These are phyloP conservation scores for Poeciliopsis retropinna DNA, from an alignment of 2,113 vertebrate species.

Conservation along the genomic window DNA sequence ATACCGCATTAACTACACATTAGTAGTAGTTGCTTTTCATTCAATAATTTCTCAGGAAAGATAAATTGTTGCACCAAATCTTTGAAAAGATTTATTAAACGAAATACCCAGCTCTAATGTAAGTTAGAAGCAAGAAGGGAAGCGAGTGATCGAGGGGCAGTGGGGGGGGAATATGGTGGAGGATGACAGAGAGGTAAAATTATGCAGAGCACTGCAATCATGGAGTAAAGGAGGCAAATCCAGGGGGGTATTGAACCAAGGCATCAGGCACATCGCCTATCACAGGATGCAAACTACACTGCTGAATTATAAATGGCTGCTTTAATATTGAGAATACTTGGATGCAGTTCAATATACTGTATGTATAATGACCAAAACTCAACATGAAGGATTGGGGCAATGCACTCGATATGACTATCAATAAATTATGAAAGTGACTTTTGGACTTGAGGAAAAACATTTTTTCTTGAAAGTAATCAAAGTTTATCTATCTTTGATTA, in stretches of 20 bases:
- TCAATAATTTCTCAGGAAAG: conserved; percentile 49
- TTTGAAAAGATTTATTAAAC: too few species aligned
- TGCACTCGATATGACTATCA: conserved; percentile 2
- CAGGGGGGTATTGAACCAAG: conserved; percentile 39
- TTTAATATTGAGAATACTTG: conserved; percentile 56
- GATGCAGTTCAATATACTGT: conserved; percentile 54
- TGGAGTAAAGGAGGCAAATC: conserved; percentile 51
- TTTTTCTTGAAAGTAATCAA: background rate
- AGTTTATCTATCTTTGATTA: too few species aligned
- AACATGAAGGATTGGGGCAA: conserved; percentile 27
- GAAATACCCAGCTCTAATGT: conserved; percentile 27
- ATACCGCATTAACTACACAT: conserved; percentile 32
- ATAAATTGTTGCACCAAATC: conserved; percentile 32
- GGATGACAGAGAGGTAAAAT: conserved; percentile 58
- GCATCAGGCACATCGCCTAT: conserved; percentile 56
- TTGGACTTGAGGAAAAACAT: conserved; percentile 7
- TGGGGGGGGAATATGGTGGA: conserved; percentile 20
- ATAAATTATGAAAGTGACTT: conserved; percentile 11
- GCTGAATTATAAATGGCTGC: conserved; percentile 70
- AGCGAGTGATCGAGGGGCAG: conserved; percentile 20
- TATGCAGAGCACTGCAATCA: conserved; percentile 60
- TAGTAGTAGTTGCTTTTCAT: conserved; percentile 45
- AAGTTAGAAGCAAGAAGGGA: conserved; percentile 31
- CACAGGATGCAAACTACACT: conserved; percentile 60
- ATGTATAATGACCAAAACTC: conserved; percentile 33